phyloP scores from a whole-genome alignment of 2,888 invertebrate species.

The Mythimna lalbum region DNA sequence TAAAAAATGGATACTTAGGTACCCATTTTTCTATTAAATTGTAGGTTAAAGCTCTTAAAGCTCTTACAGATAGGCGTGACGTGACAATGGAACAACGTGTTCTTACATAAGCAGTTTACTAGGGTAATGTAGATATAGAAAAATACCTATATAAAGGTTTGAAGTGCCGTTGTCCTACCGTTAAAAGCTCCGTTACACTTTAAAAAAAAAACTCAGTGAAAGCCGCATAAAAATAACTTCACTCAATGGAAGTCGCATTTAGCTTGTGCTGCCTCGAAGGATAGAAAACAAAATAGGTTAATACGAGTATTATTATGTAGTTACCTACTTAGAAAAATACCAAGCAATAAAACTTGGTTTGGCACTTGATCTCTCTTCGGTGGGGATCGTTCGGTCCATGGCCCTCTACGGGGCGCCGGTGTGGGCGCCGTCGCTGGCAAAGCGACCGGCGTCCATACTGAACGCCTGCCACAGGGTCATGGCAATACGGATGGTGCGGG shows the following conservation, averaged over 20 bases:
- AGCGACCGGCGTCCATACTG: no score
- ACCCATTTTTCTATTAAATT: not conserved
- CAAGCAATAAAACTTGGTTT: no score
- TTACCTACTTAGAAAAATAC: not conserved
- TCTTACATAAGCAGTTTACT: not conserved
- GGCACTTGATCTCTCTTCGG: no score
- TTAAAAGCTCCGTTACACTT: not conserved
- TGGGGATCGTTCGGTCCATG: no score
- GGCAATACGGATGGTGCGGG: no score
- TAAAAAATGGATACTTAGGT: not conserved
- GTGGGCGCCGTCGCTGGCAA: no score
- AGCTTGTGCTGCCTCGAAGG: not conserved
- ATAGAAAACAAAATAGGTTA: not conserved
- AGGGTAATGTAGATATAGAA: not conserved
- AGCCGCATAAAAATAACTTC: not conserved
- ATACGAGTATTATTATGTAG: not conserved
- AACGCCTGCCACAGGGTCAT: no score
- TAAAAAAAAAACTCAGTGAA: not conserved
- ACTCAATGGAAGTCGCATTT: not conserved
- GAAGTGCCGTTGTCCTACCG: not conserved
- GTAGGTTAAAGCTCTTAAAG: not conserved
- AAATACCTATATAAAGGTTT: not conserved
- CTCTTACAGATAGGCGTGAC: not conserved
- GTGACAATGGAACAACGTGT: not conserved
- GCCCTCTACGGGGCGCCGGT: no score